Percentiles rank a stretch among this genome's conserved stretches.
Conservation (phyloP, 1,140 invertebrate genomes). For the Prorops nasuta region DNA sequence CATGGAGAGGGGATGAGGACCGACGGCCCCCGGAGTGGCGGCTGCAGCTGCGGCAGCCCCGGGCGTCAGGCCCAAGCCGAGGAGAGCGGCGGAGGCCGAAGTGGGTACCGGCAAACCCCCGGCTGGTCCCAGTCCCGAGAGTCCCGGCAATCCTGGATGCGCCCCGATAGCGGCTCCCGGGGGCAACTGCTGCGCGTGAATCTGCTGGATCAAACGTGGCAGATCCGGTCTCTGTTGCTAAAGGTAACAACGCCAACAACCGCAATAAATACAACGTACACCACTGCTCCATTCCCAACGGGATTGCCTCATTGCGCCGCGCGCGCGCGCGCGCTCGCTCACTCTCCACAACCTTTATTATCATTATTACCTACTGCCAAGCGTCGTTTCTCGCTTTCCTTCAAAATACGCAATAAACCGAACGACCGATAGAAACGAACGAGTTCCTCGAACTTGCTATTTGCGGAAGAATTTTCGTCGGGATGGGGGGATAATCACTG, state of each 20-base stretch:
- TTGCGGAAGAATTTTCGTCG: no score
- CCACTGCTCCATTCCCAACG: conserved; percentile 1
- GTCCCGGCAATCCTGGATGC: conserved; percentile 55
- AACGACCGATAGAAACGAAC: no score
- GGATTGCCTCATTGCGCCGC: background rate
- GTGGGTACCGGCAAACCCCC: conserved; percentile 51
- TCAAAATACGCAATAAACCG: no score
- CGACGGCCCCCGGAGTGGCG: conserved; percentile 41
- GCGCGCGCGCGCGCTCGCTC: no score
- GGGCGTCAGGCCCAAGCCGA: conserved; percentile 57
- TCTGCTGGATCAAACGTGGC: conserved; percentile 78
- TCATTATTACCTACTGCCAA: no score
- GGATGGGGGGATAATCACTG: no score
- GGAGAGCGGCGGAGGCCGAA: conserved; percentile 48
- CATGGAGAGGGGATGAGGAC: conserved; percentile 66
- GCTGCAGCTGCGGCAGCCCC: conserved; percentile 52
- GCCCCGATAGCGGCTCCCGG: conserved; percentile 68
- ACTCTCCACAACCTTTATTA: no score
- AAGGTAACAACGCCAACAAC: no score
- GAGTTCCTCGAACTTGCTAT: no score
- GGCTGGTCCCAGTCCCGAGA: conserved; percentile 49
- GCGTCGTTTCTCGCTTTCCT: no score
- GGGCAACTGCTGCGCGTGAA: conserved; percentile 89
- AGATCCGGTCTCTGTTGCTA: conserved; percentile 78
- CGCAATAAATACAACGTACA: conserved; percentile 16